Evolutionary conservation across 2,888 invertebrate genomes (phyloP).

Genomic region (Drosophila stalkeri): DNA sequence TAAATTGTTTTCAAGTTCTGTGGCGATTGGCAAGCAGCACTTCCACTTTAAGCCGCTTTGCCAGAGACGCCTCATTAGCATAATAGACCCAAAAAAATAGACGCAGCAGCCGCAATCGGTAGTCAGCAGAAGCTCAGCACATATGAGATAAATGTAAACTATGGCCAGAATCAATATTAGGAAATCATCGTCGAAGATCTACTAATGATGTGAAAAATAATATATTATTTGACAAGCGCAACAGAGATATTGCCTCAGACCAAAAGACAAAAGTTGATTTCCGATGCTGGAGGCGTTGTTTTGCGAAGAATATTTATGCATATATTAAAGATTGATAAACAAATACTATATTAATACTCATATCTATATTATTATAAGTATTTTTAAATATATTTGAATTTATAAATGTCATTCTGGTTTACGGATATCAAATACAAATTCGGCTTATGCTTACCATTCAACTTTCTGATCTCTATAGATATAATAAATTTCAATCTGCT

Average conservation of each 20-base stretch:
- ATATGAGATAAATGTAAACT: conserved; percentile 30
- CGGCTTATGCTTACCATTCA: not conserved
- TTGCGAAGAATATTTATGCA: conserved; percentile 10
- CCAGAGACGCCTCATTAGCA: conserved; percentile 53
- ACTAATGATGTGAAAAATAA: conserved; percentile 67
- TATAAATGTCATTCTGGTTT: not conserved
- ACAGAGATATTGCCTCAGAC: conserved; percentile 51
- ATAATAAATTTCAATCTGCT: not conserved
- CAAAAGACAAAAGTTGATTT: conserved; percentile 39
- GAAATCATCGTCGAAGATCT: conserved; percentile 55
- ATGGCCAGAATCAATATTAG: conserved; percentile 34
- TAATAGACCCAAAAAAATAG: conserved; percentile 51
- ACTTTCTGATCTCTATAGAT: not conserved
- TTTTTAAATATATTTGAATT: not conserved
- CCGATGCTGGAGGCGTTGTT: conserved; percentile 20
- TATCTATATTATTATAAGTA: not conserved
- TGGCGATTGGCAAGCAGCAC: conserved; percentile 28
- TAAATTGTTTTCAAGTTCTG: conserved; percentile 70
- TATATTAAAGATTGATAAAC: conserved; percentile 4
- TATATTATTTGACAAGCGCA: conserved; percentile 58
- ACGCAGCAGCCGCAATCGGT: conserved; percentile 24
- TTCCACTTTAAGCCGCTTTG: conserved; percentile 54
- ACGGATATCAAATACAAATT: not conserved
- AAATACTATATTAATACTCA: not conserved
- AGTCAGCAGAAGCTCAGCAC: conserved; percentile 33